Evolutionary conservation across 2,797 vertebrate genomes (phyloP), one percentile per base, ranked within the genome.

Genomic region (Enteromius viviparus): DNA sequence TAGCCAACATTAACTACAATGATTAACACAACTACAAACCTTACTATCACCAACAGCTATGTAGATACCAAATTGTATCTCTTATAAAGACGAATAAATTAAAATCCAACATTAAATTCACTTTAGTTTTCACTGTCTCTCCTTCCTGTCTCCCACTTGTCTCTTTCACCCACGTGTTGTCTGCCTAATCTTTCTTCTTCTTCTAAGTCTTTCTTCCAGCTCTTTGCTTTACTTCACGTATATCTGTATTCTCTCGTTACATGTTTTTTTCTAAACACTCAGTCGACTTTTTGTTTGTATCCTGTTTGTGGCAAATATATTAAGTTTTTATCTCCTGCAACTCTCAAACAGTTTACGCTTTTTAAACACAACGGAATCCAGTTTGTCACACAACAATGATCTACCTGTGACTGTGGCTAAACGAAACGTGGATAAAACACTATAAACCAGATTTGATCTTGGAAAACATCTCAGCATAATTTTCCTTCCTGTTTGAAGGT

Each of bases 351-450:
- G 58, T 64, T 60, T 26, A 76, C 47, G 58, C 23, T 64, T 81
- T 80, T 42, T 69, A 72, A 47, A 77, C 58, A 17, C 40, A 81
- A 26, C 37, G 58, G 34, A 34, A 64, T 11, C 51, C 51, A 40
- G 58, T 74, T 72, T 81, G 80, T 72, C 42, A 72, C 55, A 72
- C 23, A 62, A 72, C 40, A 72, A 6, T 15, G 51, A 72, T 72
- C 26, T 71, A 49, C 26, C 40, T 72, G 68, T 14, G 40, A 49
- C 40, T 37, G 80, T 64, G 69, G 40, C 42, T 49, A 49, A 17
- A 81, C 12, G 3, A 62, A 71, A 72, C 8, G 14, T 78, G 45
- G 29, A 51, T 51, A 1, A 72, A 81, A 64, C 26, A 37, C 70
- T 29, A 14, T 40, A 23, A 62, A 64, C 7, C 40, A 65, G 58